These are phyloP conservation scores for Macropis europaea DNA, from an alignment of 2,888 invertebrate genomes.

Conservation along the genomic window DNA sequence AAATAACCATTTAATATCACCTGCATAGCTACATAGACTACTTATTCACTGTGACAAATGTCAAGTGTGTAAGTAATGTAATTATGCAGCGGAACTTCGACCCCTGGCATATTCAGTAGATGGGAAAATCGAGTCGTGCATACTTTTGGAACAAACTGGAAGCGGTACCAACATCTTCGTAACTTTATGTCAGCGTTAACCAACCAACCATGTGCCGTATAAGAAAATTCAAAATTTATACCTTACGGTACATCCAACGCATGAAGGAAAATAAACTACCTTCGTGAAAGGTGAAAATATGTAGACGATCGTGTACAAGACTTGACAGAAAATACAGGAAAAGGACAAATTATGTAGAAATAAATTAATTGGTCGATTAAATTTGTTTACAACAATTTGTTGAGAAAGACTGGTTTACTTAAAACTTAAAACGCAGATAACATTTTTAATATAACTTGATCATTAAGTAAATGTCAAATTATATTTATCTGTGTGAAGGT, in stretches of 20 bases:
- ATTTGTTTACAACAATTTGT: no score
- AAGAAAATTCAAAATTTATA: constrained; percentile 67
- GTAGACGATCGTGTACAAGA: constrained; percentile 50
- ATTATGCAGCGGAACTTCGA: constrained; percentile 57
- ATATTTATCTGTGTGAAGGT: no score
- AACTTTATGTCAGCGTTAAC: constrained; percentile 63
- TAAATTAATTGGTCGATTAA: neutral
- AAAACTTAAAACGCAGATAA: no score
- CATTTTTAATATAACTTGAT: no score
- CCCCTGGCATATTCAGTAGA: constrained; percentile 51
- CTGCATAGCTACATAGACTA: no score
- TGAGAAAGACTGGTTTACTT: no score
- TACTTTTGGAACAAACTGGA: constrained; percentile 52
- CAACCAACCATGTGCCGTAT: constrained; percentile 57
- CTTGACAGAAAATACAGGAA: constrained; percentile 53
- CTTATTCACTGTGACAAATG: no score
- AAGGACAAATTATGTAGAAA: constrained; percentile 36
- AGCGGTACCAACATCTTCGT: constrained; percentile 28
- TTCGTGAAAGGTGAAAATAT: constrained; percentile 66
- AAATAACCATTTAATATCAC: no score
- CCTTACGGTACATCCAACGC: constrained; percentile 64
- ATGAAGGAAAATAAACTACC: constrained; percentile 67
- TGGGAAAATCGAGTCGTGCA: constrained; percentile 30
- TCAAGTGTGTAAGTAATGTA: no score
- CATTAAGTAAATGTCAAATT: no score